Evolutionary conservation across 2,888 invertebrate species (phyloP).

Genomic region (Parnassius orleans): DNA sequence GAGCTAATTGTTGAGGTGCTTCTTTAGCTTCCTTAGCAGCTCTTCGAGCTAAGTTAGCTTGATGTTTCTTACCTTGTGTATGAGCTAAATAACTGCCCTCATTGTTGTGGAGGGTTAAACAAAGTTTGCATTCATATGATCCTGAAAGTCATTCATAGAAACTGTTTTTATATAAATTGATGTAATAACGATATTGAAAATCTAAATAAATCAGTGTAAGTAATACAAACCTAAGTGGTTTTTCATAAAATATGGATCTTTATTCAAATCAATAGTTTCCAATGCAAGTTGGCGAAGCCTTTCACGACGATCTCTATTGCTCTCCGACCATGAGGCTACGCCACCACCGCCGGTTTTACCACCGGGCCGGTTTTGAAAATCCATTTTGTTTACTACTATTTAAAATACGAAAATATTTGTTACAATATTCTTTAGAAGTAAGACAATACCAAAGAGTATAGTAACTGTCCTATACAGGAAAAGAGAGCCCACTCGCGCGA

Average conservation of each 20-base stretch:
- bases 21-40: slow-evolving; percentile 99
- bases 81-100: slow-evolving; percentile 99
- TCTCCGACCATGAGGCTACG: slow-evolving; percentile 99
- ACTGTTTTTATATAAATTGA: too few relatives aligned
- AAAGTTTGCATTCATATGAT: slow-evolving; percentile 99
- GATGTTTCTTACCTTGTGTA: slow-evolving; percentile 99
- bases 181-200: not conserved
- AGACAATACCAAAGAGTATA: too few relatives aligned
- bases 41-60: slow-evolving; percentile 97
- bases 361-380: slow-evolving; percentile 97
- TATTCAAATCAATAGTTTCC: slow-evolving; percentile 99
- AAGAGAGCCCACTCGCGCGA: too few relatives aligned
- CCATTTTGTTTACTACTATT: slow-evolving; percentile 82
- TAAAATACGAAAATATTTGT: too few relatives aligned
- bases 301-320: slow-evolving; percentile 97
- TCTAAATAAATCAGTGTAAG: not conserved
- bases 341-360: slow-evolving; percentile 88
- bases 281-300: slow-evolving; percentile 96
- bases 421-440: too few relatives aligned
- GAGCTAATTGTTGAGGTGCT: slow-evolving; percentile 95
- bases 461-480: too few relatives aligned
- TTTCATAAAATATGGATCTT: slow-evolving; percentile 99
- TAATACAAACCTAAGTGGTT: slow-evolving; percentile 93
- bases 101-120: slow-evolving; percentile 98
- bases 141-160: slow-evolving; percentile 65